Evolutionary conservation across 2,113 vertebrate genomes (phyloP).

Genomic region (Merops nubicus): DNA sequence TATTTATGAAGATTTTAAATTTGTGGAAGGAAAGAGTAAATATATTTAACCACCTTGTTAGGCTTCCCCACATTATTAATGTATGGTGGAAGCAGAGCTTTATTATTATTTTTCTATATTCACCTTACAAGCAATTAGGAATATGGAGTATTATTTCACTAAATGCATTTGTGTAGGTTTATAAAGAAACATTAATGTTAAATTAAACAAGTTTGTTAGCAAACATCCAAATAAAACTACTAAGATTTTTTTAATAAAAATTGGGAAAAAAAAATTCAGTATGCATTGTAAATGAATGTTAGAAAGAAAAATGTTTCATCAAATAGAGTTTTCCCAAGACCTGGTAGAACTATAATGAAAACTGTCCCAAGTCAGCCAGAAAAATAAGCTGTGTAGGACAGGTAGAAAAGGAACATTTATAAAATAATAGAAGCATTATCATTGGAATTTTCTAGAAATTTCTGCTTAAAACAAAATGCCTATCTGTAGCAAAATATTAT

Average conservation of each 20-base stretch:
- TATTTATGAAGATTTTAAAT: not conserved
- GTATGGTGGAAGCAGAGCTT: not conserved
- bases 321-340: not conserved
- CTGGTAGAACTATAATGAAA: not conserved
- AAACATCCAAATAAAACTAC: not conserved
- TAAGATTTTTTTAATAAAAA: not conserved
- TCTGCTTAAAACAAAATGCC: not conserved
- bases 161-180: not conserved
- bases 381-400: not conserved
- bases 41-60: not conserved
- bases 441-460: not conserved
- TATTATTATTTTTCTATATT: not conserved
- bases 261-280: not conserved
- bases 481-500: not conserved
- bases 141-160: not conserved
- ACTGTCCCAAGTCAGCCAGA: not conserved
- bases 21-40: not conserved
- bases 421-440: not conserved
- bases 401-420: not conserved
- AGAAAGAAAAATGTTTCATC: not conserved
- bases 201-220: not conserved
- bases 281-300: not conserved
- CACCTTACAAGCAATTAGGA: not conserved
- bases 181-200: not conserved
- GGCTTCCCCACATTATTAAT: not conserved